Evolutionary conservation across 2,888 invertebrate species (phyloP), one percentile per base, ranked within the genome.

Genomic region (Philhelius pedissequus): DNA sequence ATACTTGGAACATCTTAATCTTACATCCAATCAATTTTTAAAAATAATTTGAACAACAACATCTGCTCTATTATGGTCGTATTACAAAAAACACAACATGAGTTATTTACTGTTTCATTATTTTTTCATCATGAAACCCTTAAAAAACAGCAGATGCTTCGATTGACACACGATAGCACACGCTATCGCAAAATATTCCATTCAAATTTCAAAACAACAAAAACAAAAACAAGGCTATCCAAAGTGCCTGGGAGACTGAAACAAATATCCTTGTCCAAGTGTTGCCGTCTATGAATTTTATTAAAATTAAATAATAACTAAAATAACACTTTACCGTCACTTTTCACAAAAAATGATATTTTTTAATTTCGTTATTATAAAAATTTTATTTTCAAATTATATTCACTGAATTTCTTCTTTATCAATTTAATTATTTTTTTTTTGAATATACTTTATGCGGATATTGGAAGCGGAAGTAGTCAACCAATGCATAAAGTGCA

Each of bases 381-480:
- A 38, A 6, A n/a, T 50, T 66, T 66, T 71, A 0, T 45, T 38
- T 40, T 40, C 6, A 20, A n/a, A 20, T 52, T 69, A 32, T 32
- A 22, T 68, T 64, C 27, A 50, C 48, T 56, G 30, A 48, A 60
- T 13, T 50, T 45, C 11, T 8, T 8, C 1, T 38, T 32, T 48
- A 48, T 75, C 70, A 58, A 58, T 70, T 45, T 68, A 11, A 8
- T 11, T 18, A 25, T 3, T 54, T 58, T 20, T 20, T 56, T 32
- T 4, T 11, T 15, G 18, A n/a, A n/a, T 54, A 54, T 74, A 66
- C 70, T 43, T 52, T 66, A 74, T 73, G 69, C 74, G 70, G 74
- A 50, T 70, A 58, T 32, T 83, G 64, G 58, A 83, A 78, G 48
- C 79, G 79, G 84, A 84, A 84, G 84, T 84, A 73, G 38, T 71